Conservation (phyloP, 2,797 vertebrate species). For the Danio tinwini region DNA sequence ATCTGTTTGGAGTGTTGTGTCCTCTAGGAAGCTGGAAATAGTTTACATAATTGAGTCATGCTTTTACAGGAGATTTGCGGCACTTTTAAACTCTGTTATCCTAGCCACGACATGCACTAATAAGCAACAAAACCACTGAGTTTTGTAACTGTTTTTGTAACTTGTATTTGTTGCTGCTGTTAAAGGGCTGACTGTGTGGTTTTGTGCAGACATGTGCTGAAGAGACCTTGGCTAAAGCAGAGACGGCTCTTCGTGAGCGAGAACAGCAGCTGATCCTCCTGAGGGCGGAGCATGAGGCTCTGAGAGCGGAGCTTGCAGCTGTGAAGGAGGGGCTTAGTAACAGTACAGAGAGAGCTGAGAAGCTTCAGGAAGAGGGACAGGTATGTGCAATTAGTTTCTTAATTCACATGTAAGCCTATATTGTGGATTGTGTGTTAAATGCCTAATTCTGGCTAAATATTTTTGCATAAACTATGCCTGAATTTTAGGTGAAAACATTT, state of each 20-base stretch:
- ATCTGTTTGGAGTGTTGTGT: not conserved
- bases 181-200: not conserved
- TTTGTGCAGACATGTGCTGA: slow-evolving; percentile 74
- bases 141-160: not conserved
- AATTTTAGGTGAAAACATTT: too few species aligned
- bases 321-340: slow-evolving; percentile 74
- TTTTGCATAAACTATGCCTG: too few species aligned
- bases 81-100: not conserved
- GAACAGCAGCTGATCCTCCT: slow-evolving; percentile 72
- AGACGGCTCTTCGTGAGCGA: slow-evolving; percentile 72
- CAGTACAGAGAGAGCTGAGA: slow-evolving; percentile 74
- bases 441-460: too few species aligned
- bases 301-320: slow-evolving; percentile 73
- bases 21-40: not conserved
- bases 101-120: not conserved
- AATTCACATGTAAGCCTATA: not conserved
- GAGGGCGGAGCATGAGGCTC: slow-evolving; percentile 67
- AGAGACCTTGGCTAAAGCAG: slow-evolving; percentile 78
- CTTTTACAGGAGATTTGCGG: not conserved
- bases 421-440: not conserved
- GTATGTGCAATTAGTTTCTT: slow-evolving; percentile 58
- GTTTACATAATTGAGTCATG: not conserved
- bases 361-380: slow-evolving; percentile 76
- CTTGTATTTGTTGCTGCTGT: not conserved
- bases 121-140: too few species aligned